phyloP scores from a whole-genome alignment of 2,113 vertebrate species.

The Lepus americanus region DNA sequence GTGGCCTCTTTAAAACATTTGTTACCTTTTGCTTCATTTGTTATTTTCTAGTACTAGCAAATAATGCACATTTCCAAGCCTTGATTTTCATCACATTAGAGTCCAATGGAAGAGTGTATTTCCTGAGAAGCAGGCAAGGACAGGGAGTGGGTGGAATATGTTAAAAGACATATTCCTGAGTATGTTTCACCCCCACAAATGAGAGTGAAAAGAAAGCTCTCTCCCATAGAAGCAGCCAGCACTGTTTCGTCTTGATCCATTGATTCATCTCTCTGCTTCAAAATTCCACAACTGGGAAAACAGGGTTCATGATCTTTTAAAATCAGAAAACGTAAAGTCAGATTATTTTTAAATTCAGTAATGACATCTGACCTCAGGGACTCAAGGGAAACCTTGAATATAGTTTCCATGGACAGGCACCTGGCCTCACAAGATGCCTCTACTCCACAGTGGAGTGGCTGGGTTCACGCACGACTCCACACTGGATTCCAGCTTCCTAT shows the following conservation, averaged over 20 bases:
- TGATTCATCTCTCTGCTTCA: background rate
- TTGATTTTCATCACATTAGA: background rate
- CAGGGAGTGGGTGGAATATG: conserved; percentile 9
- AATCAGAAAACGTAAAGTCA: background rate
- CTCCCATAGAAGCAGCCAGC: background rate
- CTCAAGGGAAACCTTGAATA: too few relatives aligned
- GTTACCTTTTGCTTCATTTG: conserved; percentile 54
- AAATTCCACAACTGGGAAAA: conserved; percentile 33
- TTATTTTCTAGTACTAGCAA: background rate
- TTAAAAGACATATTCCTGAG: conserved; percentile 54
- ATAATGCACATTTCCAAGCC: background rate
- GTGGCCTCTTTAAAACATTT: conserved; percentile 6
- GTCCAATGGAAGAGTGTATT: conserved; percentile 18
- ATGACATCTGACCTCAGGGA: conserved; percentile 2
- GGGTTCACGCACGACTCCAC: too few relatives aligned
- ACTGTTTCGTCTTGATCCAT: background rate
- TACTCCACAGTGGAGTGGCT: too few relatives aligned
- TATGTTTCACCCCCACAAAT: conserved; percentile 31
- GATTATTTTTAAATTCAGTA: conserved; percentile 47
- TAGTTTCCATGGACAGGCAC: too few relatives aligned
- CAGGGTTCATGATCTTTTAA: background rate
- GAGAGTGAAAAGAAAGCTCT: background rate
- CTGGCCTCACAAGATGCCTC: too few relatives aligned
- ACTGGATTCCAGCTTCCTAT: too few relatives aligned
- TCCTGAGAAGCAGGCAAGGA: background rate